Evolutionary conservation across 2,888 invertebrate species (phyloP).

Genomic region (Platypus cylindrus): DNA sequence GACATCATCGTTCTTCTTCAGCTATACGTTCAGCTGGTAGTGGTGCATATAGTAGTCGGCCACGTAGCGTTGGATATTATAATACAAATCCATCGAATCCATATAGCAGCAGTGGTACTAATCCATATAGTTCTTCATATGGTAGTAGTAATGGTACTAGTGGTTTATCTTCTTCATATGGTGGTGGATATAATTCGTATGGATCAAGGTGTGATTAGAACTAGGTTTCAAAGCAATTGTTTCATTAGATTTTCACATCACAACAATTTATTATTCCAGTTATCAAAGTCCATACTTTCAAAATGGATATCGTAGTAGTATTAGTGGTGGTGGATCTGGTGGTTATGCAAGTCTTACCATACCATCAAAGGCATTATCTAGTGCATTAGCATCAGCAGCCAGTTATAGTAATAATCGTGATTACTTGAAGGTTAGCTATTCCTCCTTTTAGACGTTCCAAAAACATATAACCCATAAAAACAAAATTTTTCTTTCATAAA

Average conservation of each 20-base stretch:
- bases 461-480: neutral
- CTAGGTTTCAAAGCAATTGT: too few relatives aligned
- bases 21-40: constrained; percentile 21
- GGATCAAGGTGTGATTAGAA: too few relatives aligned
- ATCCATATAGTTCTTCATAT: constrained; percentile 10
- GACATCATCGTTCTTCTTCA: constrained; percentile 31
- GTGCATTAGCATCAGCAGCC: constrained; percentile 45
- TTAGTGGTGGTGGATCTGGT: constrained; percentile 34
- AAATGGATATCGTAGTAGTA: constrained; percentile 41
- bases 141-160: constrained; percentile 5
- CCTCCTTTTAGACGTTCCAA: neutral
- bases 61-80: constrained; percentile 28
- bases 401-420: constrained; percentile 30
- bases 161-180: neutral
- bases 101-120: constrained; percentile 23
- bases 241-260: too few relatives aligned
- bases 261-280: constrained; percentile 20
- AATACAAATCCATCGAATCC: constrained; percentile 29
- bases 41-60: constrained; percentile 25
- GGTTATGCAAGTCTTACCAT: constrained; percentile 58
- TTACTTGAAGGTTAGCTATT: constrained; percentile 29
- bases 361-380: constrained; percentile 44
- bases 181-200: neutral
- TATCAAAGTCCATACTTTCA: constrained; percentile 37
- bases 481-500: constrained; percentile 7